Evolutionary conservation across 2,888 invertebrate species (phyloP).

Genomic region (Selenia dentaria): DNA sequence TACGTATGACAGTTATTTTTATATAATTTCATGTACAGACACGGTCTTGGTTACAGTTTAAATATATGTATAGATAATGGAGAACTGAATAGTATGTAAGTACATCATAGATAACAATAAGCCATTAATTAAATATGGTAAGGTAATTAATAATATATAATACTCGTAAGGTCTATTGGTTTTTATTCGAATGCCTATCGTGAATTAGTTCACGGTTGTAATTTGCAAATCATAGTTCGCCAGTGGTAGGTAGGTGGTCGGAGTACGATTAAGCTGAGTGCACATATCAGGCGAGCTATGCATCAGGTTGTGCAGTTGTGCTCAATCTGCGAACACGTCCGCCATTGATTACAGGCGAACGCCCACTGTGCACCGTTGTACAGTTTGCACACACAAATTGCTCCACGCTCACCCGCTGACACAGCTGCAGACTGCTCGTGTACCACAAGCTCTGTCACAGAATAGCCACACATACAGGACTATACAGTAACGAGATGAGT

Average conservation of each 20-base stretch:
- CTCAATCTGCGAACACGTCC: conserved; percentile 60
- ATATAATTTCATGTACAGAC: no score
- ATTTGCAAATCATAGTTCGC: conserved; percentile 28
- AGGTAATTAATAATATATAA: no score
- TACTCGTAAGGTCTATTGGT: no score
- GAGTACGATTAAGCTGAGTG: conserved; percentile 46
- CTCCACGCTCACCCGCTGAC: conserved; percentile 65
- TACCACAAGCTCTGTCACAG: conserved; percentile 7
- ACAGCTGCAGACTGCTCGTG: conserved; percentile 55
- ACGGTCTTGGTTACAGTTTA: no score
- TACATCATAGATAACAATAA: no score
- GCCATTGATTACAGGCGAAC: conserved; percentile 70
- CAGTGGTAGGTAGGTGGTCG: conserved; percentile 38
- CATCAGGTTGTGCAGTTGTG: conserved; percentile 44
- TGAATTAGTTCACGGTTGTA: conserved; percentile 26
- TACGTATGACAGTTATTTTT: no score
- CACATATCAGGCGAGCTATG: conserved; percentile 39
- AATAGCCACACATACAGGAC: conserved; percentile 9
- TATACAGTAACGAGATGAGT: no score
- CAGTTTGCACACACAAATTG: conserved; percentile 75
- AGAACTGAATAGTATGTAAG: no score
- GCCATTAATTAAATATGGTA: no score
- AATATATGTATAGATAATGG: no score
- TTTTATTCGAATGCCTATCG: conserved; percentile 18
- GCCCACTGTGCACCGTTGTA: conserved; percentile 73